A percentile compares a stretch with the other conserved stretches of the same genome.
phyloP scores from a whole-genome alignment of 2,113 vertebrate species.

The Oreocharis arfaki region DNA sequence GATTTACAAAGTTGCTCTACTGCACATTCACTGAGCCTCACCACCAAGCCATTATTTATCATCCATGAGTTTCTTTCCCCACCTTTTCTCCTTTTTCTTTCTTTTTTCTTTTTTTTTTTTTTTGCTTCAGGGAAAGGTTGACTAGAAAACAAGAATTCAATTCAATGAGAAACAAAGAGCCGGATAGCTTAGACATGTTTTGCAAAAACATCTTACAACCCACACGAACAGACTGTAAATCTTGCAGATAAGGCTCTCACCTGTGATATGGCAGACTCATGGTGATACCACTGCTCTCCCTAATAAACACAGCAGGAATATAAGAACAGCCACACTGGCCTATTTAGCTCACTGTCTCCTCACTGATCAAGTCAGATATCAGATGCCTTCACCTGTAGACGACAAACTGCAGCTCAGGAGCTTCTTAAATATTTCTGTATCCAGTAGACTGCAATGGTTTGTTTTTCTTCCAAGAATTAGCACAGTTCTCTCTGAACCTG shows the following conservation, averaged over 20 bases:
- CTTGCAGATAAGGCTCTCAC: neutral
- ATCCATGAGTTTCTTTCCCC: neutral
- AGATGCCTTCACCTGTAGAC: neutral
- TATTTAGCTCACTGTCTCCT: neutral
- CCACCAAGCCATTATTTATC: neutral
- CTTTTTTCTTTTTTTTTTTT: neutral
- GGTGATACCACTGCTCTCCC: neutral
- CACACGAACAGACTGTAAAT: neutral
- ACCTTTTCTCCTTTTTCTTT: no score
- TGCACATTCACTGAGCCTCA: neutral
- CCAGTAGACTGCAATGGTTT: neutral
- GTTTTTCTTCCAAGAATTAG: neutral
- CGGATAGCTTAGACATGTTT: neutral
- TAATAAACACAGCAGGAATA: neutral
- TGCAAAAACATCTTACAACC: neutral
- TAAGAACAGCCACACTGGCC: neutral
- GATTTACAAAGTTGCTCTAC: neutral
- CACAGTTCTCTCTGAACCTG: neutral
- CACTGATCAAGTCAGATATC: neutral
- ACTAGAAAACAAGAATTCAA: neutral
- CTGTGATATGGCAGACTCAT: fast-evolving
- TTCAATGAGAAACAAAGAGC: neutral
- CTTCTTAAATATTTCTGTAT: neutral
- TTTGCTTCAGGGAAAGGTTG: neutral
- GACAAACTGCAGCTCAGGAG: neutral